Evolutionary conservation across 1,140 invertebrate species (phyloP), one percentile per base, ranked within the genome.

Genomic region (Cydia pomonella): DNA sequence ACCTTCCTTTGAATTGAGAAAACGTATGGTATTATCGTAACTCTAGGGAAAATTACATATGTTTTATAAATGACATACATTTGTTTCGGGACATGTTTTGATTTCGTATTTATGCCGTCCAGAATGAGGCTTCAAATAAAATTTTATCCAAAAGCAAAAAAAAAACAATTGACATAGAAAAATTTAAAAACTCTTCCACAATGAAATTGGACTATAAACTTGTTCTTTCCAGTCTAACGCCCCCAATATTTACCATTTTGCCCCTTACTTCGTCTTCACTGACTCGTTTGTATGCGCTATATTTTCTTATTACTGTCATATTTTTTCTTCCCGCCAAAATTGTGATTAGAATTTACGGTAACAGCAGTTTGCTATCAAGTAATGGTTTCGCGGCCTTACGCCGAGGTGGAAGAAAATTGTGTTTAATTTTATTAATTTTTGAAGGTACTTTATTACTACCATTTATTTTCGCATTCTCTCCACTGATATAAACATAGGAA

Each of bases 331-430:
- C 75, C 79, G 82, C 82, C 78, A 75, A 84, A 84, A 86, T 84
- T 85, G 82, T 86, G 76, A 89, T 90, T 88, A 87, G 85, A 84
- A 81, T 83, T 82, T 82, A 84, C 76, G 80, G 78, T 80, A 79
- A 83, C 79, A 74, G 50, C 38, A 74, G 59, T 41, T 13, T 44
- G 74, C 16, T 75, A 75, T 64, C 53, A 75, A 75, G 69, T 73
- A 77, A 77, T 72, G 72, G 64, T 18, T 38, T 38, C 29, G 33
- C n/a, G 64, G 64, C 16, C 12, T 33, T 69, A 64, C 12, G 13
- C 18, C 5, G 27, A 33, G n/a, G 6, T 18, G 27, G 23, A 21
- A 29, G 25, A 27, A 12, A 18, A 18, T 33, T 69, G 21, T 33
- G 25, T 18, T 33, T 69, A 69, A 69, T 69, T 69, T 69, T 69